Evolutionary conservation across 2,888 invertebrate genomes (phyloP), one percentile per base, ranked within the genome.

Genomic region (Sinodicranocentrus sp.): DNA sequence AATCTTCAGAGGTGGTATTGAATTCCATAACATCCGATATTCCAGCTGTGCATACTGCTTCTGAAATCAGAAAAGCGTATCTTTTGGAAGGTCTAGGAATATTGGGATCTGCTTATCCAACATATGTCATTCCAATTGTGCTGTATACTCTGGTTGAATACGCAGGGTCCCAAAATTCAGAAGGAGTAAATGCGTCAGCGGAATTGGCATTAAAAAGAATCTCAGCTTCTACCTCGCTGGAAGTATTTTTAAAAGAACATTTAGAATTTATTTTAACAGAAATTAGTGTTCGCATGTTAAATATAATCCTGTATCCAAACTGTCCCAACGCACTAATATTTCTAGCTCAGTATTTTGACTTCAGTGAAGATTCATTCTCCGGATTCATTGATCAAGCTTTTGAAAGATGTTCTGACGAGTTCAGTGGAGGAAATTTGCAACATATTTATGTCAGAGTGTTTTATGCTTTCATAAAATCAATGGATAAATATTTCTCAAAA

Each of bases 301-400:
- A 84, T 15, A 48, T 88, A 5, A 59, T 82, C 10, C 71, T 85
- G 19, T 59, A 88, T 80, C 86, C 86, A 0, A 84, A 84, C 13
- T 85, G 84, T 39, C 85, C 88, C 6, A 83, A 84, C 65, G 88
- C 87, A 10, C 59, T 88, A 17, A 70, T 85, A 10, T 88, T 85
- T 71, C 80, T 88, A 3, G 86, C 88, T 1, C 33, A 84, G 19
- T 86, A 86, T 72, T 88, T 88, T 72, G 86, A 88, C 44, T 88
- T 88, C 44, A 70, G 85, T 28, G 72, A 85, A 43, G 44, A 43
- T 0, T 68, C 73, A 6, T 88, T 88, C 75, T 80, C 88, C 0
- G 26, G 33, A 13, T 61, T 88, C 26, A 79, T 88, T 23, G 85
- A 88, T 61, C 72, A 82, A 57, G 82, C 84, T 25, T 86, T 88